phyloP scores from a whole-genome alignment of 1,140 invertebrate species.

The Drosophila obscura region DNA sequence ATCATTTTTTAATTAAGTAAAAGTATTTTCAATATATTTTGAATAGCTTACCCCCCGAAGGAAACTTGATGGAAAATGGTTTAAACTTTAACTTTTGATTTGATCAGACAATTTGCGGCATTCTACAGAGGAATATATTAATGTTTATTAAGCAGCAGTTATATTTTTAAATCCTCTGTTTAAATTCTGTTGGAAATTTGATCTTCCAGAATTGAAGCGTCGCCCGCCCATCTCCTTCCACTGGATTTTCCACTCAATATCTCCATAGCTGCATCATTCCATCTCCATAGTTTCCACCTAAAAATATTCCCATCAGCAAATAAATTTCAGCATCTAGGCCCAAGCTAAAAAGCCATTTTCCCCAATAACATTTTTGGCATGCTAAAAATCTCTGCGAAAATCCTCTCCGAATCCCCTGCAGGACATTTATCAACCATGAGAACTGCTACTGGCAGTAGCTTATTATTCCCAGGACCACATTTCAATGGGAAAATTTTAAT shows the following conservation, averaged over 20 bases:
- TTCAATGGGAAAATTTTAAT: conserved; percentile 69
- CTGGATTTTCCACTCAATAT: background rate
- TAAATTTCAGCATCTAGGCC: conserved; percentile 29
- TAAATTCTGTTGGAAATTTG: no score
- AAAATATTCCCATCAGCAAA: conserved; percentile 13
- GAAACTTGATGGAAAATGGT: background rate
- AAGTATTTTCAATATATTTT: conserved; percentile 3
- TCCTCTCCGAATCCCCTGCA: conserved; percentile 23
- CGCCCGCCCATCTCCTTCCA: no score
- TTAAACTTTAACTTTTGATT: conserved; percentile 2
- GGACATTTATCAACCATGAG: conserved; percentile 40
- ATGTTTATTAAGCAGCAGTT: no score
- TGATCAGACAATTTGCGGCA: background rate
- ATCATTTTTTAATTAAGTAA: conserved; percentile 30
- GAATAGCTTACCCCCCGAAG: background rate
- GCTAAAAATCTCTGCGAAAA: conserved; percentile 16
- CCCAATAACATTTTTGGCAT: conserved; percentile 9
- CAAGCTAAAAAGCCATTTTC: conserved; percentile 1
- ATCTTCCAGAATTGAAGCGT: no score
- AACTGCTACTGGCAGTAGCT: conserved; percentile 22
- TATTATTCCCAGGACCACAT: conserved; percentile 45
- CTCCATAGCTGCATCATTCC: background rate
- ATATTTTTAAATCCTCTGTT: background rate
- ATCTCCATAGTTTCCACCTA: background rate
- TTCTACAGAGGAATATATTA: no score